Evolutionary conservation across 1,140 invertebrate species (phyloP), one percentile per base, ranked within the genome.

Genomic region (Drosophila repletoides): DNA sequence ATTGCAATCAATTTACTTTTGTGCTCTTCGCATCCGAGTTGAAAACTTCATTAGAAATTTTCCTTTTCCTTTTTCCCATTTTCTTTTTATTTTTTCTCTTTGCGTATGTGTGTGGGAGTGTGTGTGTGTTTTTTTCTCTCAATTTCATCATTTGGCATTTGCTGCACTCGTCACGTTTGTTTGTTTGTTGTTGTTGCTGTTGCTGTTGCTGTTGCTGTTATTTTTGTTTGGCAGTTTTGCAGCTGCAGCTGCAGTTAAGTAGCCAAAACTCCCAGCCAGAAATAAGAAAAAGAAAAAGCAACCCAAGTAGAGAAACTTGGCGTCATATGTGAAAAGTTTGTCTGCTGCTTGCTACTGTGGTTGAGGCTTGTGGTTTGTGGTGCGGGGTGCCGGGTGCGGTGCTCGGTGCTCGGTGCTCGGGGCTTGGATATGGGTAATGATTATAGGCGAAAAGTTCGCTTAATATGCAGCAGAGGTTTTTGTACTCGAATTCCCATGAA

Each of bases 1-100:
- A 86, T 86, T 86, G 80, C 80, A 86, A 86, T 86, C 80, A 86
- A 86, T 86, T 86, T 86, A 86, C 80, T 86, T 86, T 86, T 86
- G 80, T 86, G 81, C 60, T 67, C 55, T 68, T 74, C 71, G 74
- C 75, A 75, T 86, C 71, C 80, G 59, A 84, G 80, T 84, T 86
- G 76, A 83, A 86, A 86, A 86, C 80, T 86, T 86, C 80, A 86
- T 86, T 86, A 86, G 80, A 86, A 86, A 86, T 80, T 73, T 84
- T 79, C 53, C 64, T 61, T 72, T 72, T 64, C 76, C 24, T 55
- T 45, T 15, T 49, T 22, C 7, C 1, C 28, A 21, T 48, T 40
- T 41, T 7, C 33, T 28, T 41, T 43, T 59, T 45, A 5, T 10
- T 5, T 19, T 5, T 19, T 9, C 19, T 19, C 36, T 17, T 38